phyloP scores from a whole-genome alignment of 92 coral and sea anemone species.

The Parazoanthus atlanticus region DNA sequence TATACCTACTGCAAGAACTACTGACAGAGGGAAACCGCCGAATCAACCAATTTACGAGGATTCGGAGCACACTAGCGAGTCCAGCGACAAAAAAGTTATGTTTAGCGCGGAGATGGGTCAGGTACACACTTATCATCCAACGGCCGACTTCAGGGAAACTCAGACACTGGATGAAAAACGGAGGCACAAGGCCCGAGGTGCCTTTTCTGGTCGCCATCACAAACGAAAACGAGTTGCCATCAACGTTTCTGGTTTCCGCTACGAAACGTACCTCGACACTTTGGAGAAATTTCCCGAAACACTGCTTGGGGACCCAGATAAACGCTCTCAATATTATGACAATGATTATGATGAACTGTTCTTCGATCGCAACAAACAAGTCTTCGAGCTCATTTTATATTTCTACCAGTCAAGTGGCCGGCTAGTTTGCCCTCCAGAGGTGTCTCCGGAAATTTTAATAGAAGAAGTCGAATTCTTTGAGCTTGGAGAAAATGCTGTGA shows the following conservation, averaged over 20 bases:
- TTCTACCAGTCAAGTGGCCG: slow-evolving; percentile 97
- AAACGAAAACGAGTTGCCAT: slow-evolving; percentile 68
- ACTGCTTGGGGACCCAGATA: slow-evolving; percentile 81
- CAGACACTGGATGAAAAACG: slow-evolving; percentile 29
- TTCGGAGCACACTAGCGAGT: slow-evolving; percentile 35
- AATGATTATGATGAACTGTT: slow-evolving; percentile 80
- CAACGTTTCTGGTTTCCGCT: slow-evolving; percentile 93
- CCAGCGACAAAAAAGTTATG: slow-evolving; percentile 36
- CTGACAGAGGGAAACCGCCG: slow-evolving; percentile 16
- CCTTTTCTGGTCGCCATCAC: slow-evolving; percentile 21
- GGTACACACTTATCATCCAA: slow-evolving; percentile 24
- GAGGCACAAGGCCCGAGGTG: slow-evolving; percentile 3
- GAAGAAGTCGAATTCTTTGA: slow-evolving; percentile 96
- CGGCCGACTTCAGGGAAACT: slow-evolving; percentile 35
- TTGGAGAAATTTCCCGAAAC: slow-evolving; percentile 89
- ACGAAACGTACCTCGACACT: slow-evolving; percentile 80
- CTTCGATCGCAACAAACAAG: slow-evolving; percentile 93
- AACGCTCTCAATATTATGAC: slow-evolving; percentile 81
- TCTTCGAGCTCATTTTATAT: slow-evolving; percentile 90
- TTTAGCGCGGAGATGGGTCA: slow-evolving; percentile 43
- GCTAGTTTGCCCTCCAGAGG: slow-evolving; percentile 90
- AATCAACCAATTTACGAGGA: slow-evolving; percentile 17
- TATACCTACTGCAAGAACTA: slow-evolving; percentile 7
- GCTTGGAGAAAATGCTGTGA: slow-evolving; percentile 90
- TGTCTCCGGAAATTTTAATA: slow-evolving; percentile 91